phyloP scores from a whole-genome alignment of 1,140 invertebrate species.

The Bicyclus anynana region DNA sequence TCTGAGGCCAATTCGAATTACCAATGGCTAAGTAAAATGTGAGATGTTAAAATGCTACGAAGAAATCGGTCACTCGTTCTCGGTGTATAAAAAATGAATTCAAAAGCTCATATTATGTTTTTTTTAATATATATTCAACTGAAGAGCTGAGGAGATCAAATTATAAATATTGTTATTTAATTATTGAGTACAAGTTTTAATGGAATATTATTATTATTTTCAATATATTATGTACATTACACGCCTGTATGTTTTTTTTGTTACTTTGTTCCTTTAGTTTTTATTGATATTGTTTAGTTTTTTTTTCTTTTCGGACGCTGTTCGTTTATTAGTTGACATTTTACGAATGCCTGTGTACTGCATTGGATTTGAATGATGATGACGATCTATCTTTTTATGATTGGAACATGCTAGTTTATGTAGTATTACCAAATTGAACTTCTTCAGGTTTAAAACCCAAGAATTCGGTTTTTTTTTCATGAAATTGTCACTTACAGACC shows the following conservation, averaged over 20 bases:
- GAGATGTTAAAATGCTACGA: neutral
- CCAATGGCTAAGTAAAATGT: too few species aligned
- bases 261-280: conserved; percentile 76
- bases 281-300: conserved; percentile 69
- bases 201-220: conserved; percentile 68
- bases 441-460: too few species aligned
- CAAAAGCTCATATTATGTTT: conserved; percentile 52
- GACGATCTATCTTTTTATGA: too few species aligned
- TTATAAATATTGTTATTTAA: conserved; percentile 76
- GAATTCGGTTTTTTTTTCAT: too few species aligned
- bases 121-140: conserved; percentile 58
- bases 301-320: conserved; percentile 45
- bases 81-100: conserved; percentile 9
- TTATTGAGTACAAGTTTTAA: conserved; percentile 76
- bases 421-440: too few species aligned
- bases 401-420: too few species aligned
- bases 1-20: too few species aligned
- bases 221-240: conserved; percentile 58
- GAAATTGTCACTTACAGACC: too few species aligned
- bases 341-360: too few species aligned
- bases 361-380: too few species aligned
- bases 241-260: conserved; percentile 66
- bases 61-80: neutral
- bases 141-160: conserved; percentile 71
- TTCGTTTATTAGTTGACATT: neutral